Conservation (phyloP, 2,113 vertebrate species). For the Muntiacus reevesi region DNA sequence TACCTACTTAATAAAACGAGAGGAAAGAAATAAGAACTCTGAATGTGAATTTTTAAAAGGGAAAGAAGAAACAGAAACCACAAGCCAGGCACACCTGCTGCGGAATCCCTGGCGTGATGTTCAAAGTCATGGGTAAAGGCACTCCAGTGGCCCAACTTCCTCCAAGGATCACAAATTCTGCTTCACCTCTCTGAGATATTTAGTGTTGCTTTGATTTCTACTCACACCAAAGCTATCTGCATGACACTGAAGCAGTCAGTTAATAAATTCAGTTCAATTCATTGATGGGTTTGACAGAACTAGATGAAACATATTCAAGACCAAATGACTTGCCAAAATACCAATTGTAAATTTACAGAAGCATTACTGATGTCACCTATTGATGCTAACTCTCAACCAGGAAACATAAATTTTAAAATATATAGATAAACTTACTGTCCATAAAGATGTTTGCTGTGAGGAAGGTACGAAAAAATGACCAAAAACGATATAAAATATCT, state of each 20-base stretch:
- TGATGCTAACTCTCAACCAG: not conserved
- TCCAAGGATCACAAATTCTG: not conserved
- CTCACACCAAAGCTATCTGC: not conserved
- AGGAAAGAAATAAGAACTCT: not conserved
- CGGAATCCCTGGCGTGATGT: not conserved
- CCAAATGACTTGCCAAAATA: not conserved
- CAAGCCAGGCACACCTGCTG: not conserved
- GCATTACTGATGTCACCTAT: not conserved
- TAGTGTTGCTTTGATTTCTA: not conserved
- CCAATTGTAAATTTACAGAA: not conserved
- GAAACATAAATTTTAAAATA: not conserved
- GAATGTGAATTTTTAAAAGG: not conserved
- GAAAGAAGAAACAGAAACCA: not conserved
- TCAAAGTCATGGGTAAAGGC: slow-evolving; percentile 10
- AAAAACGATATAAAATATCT: not conserved
- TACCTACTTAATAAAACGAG: not conserved
- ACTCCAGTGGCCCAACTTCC: not conserved
- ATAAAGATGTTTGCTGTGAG: not conserved
- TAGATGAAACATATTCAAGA: not conserved
- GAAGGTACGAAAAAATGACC: not conserved
- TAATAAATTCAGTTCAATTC: not conserved
- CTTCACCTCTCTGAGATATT: not conserved
- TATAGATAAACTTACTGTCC: not conserved
- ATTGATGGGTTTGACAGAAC: not conserved
- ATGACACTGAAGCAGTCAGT: not conserved